phyloP scores from a whole-genome alignment of 2,113 vertebrate species.

The Muntiacus muntjak region DNA sequence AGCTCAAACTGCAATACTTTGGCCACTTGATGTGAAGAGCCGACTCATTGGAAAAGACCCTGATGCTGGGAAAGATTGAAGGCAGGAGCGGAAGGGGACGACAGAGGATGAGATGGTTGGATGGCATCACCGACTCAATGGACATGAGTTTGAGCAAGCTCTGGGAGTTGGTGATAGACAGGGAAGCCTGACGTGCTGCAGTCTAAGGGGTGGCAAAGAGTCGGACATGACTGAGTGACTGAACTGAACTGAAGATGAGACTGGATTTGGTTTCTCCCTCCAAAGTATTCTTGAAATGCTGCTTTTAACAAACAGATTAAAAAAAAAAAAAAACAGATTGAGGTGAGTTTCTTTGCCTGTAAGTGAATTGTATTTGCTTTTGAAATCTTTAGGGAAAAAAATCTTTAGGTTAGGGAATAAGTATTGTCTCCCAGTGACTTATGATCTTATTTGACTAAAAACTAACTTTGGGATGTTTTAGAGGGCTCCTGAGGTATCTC shows the following conservation, averaged over 20 bases:
- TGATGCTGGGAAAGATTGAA: neutral
- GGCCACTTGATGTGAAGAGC: neutral
- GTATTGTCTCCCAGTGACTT: too few species aligned
- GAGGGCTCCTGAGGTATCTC: neutral
- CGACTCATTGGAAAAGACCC: neutral
- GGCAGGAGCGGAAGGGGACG: neutral
- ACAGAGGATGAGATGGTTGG: neutral
- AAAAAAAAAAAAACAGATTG: too few species aligned
- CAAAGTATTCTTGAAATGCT: too few species aligned
- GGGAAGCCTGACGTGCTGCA: neutral
- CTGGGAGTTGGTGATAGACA: neutral
- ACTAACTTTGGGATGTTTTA: too few species aligned
- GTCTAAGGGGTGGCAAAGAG: neutral
- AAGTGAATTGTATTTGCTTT: too few species aligned
- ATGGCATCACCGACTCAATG: neutral
- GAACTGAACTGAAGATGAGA: neutral
- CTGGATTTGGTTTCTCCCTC: too few species aligned
- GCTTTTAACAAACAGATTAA: too few species aligned
- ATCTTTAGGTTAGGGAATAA: too few species aligned
- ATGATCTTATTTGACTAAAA: too few species aligned
- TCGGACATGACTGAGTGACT: neutral
- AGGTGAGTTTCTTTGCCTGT: too few species aligned
- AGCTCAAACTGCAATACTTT: neutral
- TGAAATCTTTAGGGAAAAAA: too few species aligned
- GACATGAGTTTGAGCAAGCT: neutral